A percentile compares a stretch with the other conserved stretches of the same genome.
These are phyloP conservation scores for Lasioglossum oenotherae DNA, from an alignment of 2,888 invertebrate species.

Conservation along the genomic window DNA sequence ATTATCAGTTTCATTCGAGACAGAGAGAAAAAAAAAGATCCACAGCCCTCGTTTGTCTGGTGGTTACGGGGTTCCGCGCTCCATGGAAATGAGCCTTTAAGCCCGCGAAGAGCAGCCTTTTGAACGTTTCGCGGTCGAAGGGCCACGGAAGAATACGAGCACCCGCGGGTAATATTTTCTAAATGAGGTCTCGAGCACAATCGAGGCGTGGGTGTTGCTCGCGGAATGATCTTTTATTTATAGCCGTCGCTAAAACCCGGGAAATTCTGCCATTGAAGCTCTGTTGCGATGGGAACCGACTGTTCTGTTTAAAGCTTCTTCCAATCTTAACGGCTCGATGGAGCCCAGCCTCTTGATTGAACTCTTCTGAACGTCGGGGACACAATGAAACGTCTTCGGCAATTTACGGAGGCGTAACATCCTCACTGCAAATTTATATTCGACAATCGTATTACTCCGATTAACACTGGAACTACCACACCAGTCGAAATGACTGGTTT, in stretches of 20 bases:
- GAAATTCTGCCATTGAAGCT: constrained; percentile 3
- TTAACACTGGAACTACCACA: no score
- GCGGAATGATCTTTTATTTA: neutral
- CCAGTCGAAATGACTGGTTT: no score
- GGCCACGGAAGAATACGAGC: neutral
- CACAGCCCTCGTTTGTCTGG: no score
- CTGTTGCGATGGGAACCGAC: neutral
- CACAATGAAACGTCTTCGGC: neutral
- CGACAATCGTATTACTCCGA: no score
- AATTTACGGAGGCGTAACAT: no score
- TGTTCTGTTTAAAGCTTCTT: neutral
- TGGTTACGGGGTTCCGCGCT: neutral
- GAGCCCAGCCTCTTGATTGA: neutral
- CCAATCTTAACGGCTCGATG: neutral
- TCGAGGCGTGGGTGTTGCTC: neutral
- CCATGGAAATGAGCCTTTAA: neutral
- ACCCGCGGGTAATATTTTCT: constrained; percentile 7
- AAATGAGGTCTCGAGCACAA: neutral
- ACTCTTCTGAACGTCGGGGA: neutral
- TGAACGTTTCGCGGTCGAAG: neutral
- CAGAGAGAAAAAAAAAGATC: no score
- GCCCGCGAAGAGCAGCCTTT: neutral
- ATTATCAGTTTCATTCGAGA: neutral
- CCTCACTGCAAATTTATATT: no score
- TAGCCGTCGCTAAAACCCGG: neutral